These are phyloP conservation scores for Rhinolophus sinicus DNA, from an alignment of 2,113 vertebrate genomes.

Conservation along the genomic window DNA sequence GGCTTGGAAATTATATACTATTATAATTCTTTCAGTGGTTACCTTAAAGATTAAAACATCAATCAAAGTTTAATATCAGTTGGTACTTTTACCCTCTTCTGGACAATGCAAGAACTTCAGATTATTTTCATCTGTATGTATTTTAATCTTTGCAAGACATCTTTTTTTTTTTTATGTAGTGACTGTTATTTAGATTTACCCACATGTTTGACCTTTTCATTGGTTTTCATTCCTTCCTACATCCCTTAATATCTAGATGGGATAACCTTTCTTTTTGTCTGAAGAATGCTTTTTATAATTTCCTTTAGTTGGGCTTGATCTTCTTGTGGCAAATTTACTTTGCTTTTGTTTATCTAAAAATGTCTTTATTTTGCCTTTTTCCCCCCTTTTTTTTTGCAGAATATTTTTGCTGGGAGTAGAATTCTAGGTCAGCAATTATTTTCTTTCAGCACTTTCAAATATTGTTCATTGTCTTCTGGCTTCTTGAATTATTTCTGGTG, in stretches of 20 bases:
- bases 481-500: conserved; percentile 20
- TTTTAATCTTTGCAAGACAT: neutral
- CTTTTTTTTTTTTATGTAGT: neutral
- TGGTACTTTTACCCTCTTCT: neutral
- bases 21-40: neutral
- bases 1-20: neutral
- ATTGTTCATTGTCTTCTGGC: neutral
- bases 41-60: neutral
- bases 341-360: neutral
- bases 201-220: neutral
- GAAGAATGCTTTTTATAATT: neutral
- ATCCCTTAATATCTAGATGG: neutral
- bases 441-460: neutral
- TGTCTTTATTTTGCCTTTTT: conserved; percentile 15
- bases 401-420: conserved; percentile 14
- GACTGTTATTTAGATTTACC: neutral
- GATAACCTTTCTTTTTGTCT: conserved; percentile 5
- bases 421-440: neutral
- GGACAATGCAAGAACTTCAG: neutral
- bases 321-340: neutral
- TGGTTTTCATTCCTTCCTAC: neutral
- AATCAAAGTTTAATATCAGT: neutral
- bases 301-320: neutral
- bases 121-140: conserved; percentile 21
- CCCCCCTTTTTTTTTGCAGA: neutral